A percentile compares a stretch with the other conserved stretches of the same genome.
Evolutionary conservation across 2,797 vertebrate genomes (phyloP).

Genomic region (Macropodus opercularis): DNA sequence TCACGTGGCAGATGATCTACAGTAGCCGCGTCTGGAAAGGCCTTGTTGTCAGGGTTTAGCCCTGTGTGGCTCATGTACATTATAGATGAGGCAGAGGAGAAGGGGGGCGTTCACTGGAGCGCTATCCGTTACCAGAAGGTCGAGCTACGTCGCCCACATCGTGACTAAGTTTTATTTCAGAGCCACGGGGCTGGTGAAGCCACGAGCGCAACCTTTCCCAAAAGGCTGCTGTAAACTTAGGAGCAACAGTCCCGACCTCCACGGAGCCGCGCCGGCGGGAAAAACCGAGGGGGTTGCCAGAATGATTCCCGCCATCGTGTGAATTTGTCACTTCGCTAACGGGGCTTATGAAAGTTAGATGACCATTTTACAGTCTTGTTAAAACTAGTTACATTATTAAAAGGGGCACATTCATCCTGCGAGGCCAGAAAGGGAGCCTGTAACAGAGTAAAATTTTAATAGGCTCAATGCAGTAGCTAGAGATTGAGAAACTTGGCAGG

Average conservation of each 20-base stretch:
- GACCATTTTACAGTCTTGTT: constrained; percentile 84
- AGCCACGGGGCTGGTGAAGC: constrained; percentile 43
- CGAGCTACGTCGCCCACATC: constrained; percentile 60
- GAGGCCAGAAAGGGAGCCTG: constrained; percentile 60
- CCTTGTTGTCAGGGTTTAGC: constrained; percentile 57
- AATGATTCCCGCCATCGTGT: constrained; percentile 53
- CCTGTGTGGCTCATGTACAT: constrained; percentile 62
- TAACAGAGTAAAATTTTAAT: constrained; percentile 79
- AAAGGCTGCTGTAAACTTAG: constrained; percentile 47
- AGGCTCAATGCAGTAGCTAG: constrained; percentile 63
- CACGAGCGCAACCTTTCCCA: constrained; percentile 33
- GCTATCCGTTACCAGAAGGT: constrained; percentile 74
- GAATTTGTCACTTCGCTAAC: constrained; percentile 79
- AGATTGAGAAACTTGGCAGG: constrained; percentile 75
- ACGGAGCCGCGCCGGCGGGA: background rate
- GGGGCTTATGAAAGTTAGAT: constrained; percentile 83
- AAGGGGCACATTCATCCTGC: constrained; percentile 80
- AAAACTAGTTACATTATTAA: constrained; percentile 86
- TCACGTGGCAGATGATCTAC: constrained; percentile 20
- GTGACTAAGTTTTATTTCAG: constrained; percentile 50
- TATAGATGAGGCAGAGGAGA: constrained; percentile 74
- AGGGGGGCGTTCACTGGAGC: constrained; percentile 60
- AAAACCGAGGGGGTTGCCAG: constrained; percentile 41
- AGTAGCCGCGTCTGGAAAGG: constrained; percentile 33
- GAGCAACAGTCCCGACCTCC: constrained; percentile 24